Conservation (phyloP, 1,140 invertebrate species). For the Ooceraea biroi region DNA sequence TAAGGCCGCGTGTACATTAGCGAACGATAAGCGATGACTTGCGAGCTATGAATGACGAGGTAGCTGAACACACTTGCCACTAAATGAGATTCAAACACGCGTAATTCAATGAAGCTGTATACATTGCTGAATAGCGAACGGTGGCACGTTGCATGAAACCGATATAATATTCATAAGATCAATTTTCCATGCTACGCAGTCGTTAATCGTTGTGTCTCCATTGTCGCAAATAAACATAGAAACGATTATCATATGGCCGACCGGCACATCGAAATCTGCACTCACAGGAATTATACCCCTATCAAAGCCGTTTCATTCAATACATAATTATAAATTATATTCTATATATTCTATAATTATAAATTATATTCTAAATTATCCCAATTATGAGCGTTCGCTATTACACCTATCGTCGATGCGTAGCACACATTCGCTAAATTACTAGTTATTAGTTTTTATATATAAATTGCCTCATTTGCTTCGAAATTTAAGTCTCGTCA, state of each 20-base stretch:
- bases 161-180: neutral
- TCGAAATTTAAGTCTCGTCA: slow-evolving; percentile 5
- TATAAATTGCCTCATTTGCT: neutral
- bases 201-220: neutral
- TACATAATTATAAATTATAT: neutral
- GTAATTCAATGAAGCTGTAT: slow-evolving; percentile 31
- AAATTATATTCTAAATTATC: neutral
- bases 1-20: slow-evolving; percentile 32
- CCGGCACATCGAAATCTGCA: neutral
- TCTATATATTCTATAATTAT: too few species aligned
- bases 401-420: too few species aligned
- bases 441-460: too few species aligned
- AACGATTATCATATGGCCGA: neutral
- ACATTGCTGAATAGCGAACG: neutral
- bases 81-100: slow-evolving; percentile 21
- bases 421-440: too few species aligned
- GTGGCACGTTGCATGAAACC: neutral
- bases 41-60: neutral
- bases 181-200: neutral
- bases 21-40: slow-evolving; percentile 34
- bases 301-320: neutral
- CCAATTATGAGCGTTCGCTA: neutral
- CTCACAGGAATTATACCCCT: neutral
- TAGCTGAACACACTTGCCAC: neutral
- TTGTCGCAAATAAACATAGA: neutral